Base-by-base conservation (phyloP, 30 jellyfish, hydroid and myxozoan species). In the Rhopilema esculentum region DNA sequence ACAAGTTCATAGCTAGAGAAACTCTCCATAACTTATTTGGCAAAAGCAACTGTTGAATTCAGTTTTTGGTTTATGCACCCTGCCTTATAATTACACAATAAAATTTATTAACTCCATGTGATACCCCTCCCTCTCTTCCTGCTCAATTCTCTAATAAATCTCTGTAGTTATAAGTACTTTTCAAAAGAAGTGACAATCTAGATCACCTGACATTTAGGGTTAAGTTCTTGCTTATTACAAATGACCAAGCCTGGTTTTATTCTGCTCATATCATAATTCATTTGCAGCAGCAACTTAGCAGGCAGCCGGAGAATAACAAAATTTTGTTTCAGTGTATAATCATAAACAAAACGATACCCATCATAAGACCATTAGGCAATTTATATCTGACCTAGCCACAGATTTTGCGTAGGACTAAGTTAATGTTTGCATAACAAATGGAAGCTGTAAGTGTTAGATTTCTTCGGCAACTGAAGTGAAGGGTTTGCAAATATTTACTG, bases 341-440 rank as follows among this genome's bases (percentile, higher is more conserved):
- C 57, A 12, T 12, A 40, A 40, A 40, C 57, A 40, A 40, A 40
- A 40, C 12, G 12, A 40, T 2, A 40, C 57, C 12, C 12, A 40
- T 40, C 12, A 40, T 40, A 12, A 12, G 57, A 40, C 12, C 40
- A 40, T 2, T 31, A 16, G 49, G n/a, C 68, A 8, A 9, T 7
- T 1, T 31, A 33, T 73, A 22, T 68, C 49, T 73, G 23, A 20
- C 49, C 84, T 33, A 70, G 22, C 28, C 27, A 28, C 27, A 73
- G 32, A 73, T 1, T 33, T 1, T 21, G 51, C 8, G 71, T 20
- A 9, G 71, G 23, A 21, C 84, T 30, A 64, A 73, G 69, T 29
- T 4, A 19, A 31, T 73, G 84, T 73, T 73, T 27, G 51, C 69
- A 1, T 40, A 40, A 73, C 65, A 31, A 73, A 73, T 73, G 84